Base-by-base conservation (phyloP, 2,113 vertebrate genomes). In the Herpetotheres cachinnans region DNA sequence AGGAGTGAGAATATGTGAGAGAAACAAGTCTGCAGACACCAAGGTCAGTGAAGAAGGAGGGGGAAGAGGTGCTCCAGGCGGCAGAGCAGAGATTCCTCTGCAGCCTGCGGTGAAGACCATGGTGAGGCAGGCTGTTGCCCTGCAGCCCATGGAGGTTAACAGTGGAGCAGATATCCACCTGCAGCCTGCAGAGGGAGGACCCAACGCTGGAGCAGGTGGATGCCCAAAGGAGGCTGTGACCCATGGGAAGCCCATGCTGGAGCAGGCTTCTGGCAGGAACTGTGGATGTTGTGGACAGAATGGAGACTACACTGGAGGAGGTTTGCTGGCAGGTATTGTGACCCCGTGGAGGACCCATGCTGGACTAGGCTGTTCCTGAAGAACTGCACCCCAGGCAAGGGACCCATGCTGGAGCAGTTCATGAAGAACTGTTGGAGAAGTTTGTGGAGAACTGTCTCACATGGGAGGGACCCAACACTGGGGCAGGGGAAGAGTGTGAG, bases 231-330 rank as follows among this genome's bases (percentile, higher is more conserved):
- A 79, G 50, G 1, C 14, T 58, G 50, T 38, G 38, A 44, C 10
- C 10, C 1, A 0, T 26, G 50, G 26, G 5, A 38, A 52, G 7
- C n/a, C 17, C 5, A 8, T 1, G 13, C 9, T 46, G 27, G 32
- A 62, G 20, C 5, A 71, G 16, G 17, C 13, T 80, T 3, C 36
- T 63, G 21, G 56, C 10, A 85, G 30, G 27, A 55, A 6, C 18
- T n/a, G 11, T 54, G 27, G 20, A 42, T 42, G 42, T 42, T 42
- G 42, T 42, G 42, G 42, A 42, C 42, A 42, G 42, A 42, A 42
- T 14, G 13, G 42, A 42, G 42, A 42, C 9, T 47, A 22, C 2
- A 6, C 11, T 21, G 18, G 38, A 15, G 15, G 13, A 36, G 59
- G 42, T 42, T 42, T 42, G 42, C 42, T 42, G 42, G 42, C 42